phyloP scores from a whole-genome alignment of 2,888 invertebrate species.

The Athripsodes cinereus region DNA sequence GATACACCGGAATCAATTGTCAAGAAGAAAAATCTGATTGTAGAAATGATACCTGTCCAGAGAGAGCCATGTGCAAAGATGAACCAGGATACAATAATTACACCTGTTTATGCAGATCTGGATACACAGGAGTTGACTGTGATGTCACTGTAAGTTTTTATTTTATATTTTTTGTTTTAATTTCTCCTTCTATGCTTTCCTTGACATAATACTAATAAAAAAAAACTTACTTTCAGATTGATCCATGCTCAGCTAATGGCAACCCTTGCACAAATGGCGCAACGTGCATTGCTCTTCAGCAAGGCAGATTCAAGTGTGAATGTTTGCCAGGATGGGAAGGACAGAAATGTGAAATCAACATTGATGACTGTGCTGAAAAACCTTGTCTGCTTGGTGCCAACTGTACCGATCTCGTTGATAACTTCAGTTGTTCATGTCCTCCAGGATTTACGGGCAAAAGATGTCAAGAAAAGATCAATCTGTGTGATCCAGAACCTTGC shows the following conservation, averaged over 20 bases:
- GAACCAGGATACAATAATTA: conserved; percentile 83
- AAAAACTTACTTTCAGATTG: conserved; percentile 52
- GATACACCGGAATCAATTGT: conserved; percentile 89
- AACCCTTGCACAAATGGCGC: conserved; percentile 91
- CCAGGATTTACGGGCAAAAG: conserved; percentile 93
- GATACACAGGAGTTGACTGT: conserved; percentile 90
- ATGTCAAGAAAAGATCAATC: conserved; percentile 91
- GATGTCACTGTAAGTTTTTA: conserved; percentile 67
- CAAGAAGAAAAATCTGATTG: conserved; percentile 91
- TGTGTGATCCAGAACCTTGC: conserved; percentile 87
- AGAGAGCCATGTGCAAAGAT: conserved; percentile 95
- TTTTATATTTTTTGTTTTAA: neutral
- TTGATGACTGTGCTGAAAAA: conserved; percentile 87
- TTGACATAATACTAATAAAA: neutral
- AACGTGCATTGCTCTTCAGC: conserved; percentile 81
- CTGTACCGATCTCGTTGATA: conserved; percentile 91
- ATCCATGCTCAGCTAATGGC: conserved; percentile 83
- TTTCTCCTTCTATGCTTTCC: no score
- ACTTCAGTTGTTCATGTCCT: conserved; percentile 90
- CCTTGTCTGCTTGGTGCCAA: conserved; percentile 87
- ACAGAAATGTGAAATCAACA: conserved; percentile 87
- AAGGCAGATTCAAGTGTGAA: conserved; percentile 90
- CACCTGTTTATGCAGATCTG: conserved; percentile 89
- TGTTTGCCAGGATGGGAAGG: conserved; percentile 98
- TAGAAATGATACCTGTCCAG: conserved; percentile 84